Conservation (phyloP, 2,113 vertebrate species). For the Nothobranchius furzeri region DNA sequence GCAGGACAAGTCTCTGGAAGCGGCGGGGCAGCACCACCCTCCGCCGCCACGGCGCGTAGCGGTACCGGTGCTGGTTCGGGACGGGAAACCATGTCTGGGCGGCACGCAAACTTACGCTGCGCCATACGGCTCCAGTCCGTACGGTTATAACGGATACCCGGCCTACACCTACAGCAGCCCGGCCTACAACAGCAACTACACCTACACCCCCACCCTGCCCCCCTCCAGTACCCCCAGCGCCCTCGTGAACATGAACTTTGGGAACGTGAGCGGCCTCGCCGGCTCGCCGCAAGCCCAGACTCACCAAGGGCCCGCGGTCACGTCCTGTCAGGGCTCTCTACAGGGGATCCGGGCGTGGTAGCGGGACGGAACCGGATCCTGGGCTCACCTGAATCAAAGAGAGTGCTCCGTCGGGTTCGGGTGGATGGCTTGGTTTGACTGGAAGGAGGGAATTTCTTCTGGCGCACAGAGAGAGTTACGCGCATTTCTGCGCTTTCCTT, state of each 20-base stretch:
- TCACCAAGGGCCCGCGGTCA: slow-evolving; percentile 81
- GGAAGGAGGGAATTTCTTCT: no score
- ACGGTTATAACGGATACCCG: slow-evolving; percentile 87
- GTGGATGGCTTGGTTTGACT: no score
- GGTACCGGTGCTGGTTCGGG: slow-evolving; percentile 90
- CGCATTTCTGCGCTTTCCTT: slow-evolving; percentile 12
- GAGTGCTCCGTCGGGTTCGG: no score
- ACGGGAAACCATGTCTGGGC: slow-evolving; percentile 90
- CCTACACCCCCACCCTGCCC: slow-evolving; percentile 81
- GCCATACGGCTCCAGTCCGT: slow-evolving; percentile 82
- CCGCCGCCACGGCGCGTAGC: slow-evolving; percentile 89
- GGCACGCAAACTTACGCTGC: slow-evolving; percentile 83
- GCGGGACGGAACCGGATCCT: slow-evolving; percentile 21
- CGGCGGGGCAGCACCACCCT: slow-evolving; percentile 80
- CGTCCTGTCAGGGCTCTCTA: slow-evolving; percentile 88
- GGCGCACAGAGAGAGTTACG: no score
- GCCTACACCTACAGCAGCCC: slow-evolving; percentile 85
- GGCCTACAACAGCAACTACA: slow-evolving; percentile 85
- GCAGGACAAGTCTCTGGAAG: slow-evolving; percentile 91
- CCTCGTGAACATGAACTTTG: slow-evolving; percentile 88
- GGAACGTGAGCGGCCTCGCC: slow-evolving; percentile 71
- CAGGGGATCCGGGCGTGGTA: slow-evolving; percentile 95
- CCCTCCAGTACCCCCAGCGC: slow-evolving; percentile 75
- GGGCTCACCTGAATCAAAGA: no score
- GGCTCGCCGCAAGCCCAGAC: slow-evolving; percentile 74